Percentiles rank a stretch among this genome's conserved stretches.
phyloP scores from a whole-genome alignment of 2,113 vertebrate species.

The Oplegnathus fasciatus region DNA sequence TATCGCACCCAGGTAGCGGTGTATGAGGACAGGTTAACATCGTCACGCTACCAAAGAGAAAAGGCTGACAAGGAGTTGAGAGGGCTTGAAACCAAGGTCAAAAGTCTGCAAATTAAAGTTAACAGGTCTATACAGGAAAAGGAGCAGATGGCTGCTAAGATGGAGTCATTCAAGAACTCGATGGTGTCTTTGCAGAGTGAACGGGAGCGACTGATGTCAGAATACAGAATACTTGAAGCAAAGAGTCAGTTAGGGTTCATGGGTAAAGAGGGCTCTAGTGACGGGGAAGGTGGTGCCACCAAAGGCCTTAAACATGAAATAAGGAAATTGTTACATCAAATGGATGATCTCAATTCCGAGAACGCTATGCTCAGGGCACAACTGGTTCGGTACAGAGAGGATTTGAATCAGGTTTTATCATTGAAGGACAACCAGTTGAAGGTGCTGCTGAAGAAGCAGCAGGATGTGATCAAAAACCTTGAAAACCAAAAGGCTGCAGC shows the following conservation, averaged over 20 bases:
- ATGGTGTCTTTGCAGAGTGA: conserved; percentile 89
- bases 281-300: conserved; percentile 75
- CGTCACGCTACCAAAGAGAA: conserved; percentile 79
- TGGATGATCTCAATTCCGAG: conserved; percentile 92
- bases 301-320: conserved; percentile 87
- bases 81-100: conserved; percentile 79
- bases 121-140: conserved; percentile 83
- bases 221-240: conserved; percentile 82
- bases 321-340: conserved; percentile 84
- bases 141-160: conserved; percentile 78
- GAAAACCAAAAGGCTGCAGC: conserved; percentile 83
- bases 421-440: conserved; percentile 92
- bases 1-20: conserved; percentile 82
- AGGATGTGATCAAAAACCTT: conserved; percentile 88
- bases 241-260: conserved; percentile 74
- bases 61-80: conserved; percentile 76
- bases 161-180: conserved; percentile 87
- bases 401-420: conserved; percentile 91
- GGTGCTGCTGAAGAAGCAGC: conserved; percentile 88
- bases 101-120: conserved; percentile 79
- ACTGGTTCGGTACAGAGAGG: conserved; percentile 90
- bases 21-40: conserved; percentile 83
- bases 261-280: conserved; percentile 77
- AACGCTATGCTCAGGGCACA: conserved; percentile 92
- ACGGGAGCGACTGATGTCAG: conserved; percentile 84